These are phyloP conservation scores for Rhea pennata DNA, from an alignment of 2,113 vertebrate species.

Conservation along the genomic window DNA sequence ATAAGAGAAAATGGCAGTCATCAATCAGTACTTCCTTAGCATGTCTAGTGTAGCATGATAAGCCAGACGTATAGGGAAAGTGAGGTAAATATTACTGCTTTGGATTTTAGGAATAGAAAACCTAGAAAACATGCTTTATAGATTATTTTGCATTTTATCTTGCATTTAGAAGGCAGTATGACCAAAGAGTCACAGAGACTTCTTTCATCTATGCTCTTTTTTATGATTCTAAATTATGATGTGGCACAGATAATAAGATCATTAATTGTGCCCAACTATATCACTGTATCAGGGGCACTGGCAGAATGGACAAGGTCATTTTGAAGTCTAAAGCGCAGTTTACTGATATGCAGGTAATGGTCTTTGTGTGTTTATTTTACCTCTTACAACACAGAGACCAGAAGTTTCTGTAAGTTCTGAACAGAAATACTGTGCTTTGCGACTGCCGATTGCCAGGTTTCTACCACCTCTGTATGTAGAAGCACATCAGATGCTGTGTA, in stretches of 20 bases:
- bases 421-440: neutral
- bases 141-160: neutral
- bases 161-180: neutral
- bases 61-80: neutral
- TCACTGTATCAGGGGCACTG: neutral
- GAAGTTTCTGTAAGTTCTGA: neutral
- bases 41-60: neutral
- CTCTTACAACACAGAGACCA: neutral
- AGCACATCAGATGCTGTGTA: neutral
- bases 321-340: neutral
- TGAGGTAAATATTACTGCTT: neutral
- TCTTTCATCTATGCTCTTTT: neutral
- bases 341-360: neutral
- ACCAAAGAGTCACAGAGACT: neutral
- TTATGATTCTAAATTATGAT: neutral
- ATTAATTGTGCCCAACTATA: neutral
- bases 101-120: neutral
- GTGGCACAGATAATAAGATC: neutral
- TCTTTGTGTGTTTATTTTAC: neutral
- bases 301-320: neutral
- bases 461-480: fast-evolving
- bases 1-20: neutral
- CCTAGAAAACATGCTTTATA: neutral
- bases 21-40: neutral
- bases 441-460: fast-evolving